A percentile compares a stretch with the other conserved stretches of the same genome.
Conservation (phyloP, 2,113 vertebrate genomes). For the Coracopsis vasa region DNA sequence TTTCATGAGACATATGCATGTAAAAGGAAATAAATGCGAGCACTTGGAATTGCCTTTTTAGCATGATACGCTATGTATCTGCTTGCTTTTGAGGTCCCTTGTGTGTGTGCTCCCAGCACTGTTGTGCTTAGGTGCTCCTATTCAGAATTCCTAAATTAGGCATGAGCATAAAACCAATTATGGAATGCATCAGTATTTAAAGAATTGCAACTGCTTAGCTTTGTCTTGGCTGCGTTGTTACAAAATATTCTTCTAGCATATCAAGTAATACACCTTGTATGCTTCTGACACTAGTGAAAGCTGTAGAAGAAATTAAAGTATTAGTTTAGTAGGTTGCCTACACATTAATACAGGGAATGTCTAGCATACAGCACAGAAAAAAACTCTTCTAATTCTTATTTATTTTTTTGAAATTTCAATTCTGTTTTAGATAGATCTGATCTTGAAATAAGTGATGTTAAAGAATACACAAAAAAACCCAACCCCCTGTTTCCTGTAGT, state of each 20-base stretch:
- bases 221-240: neutral
- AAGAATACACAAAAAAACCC: neutral
- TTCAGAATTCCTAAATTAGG: neutral
- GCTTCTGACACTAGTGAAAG: neutral
- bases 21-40: neutral
- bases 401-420: neutral
- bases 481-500: neutral
- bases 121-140: neutral
- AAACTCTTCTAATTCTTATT: neutral
- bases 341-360: neutral
- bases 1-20: neutral
- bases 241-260: neutral
- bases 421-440: neutral
- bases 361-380: no score
- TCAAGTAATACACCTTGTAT: no score
- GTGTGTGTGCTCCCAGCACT: neutral
- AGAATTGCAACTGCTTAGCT: neutral
- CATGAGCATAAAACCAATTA: neutral
- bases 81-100: neutral
- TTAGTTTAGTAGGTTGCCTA: neutral
- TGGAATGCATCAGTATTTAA: neutral
- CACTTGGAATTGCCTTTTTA: neutral
- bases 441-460: neutral
- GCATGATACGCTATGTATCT: fast-evolving
- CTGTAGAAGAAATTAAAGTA: neutral